Conservation (phyloP, 2,113 vertebrate genomes). For the Trichomycterus rosablanca region DNA sequence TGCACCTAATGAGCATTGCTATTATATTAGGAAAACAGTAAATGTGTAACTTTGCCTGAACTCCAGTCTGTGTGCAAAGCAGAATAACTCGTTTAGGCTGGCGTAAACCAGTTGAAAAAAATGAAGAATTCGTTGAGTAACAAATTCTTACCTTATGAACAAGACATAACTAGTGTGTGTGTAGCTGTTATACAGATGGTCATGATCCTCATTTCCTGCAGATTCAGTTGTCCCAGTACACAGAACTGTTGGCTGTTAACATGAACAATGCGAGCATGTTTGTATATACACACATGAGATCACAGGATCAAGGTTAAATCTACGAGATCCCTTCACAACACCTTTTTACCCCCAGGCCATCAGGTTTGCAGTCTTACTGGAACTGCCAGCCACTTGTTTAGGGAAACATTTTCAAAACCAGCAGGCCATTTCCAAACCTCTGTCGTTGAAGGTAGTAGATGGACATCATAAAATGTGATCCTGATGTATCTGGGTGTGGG, state of each 20-base stretch:
- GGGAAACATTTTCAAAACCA: slow-evolving; percentile 32
- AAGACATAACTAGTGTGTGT: too few relatives aligned
- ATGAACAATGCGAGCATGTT: slow-evolving; percentile 17
- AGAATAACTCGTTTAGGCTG: not conserved
- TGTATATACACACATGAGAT: slow-evolving; percentile 25
- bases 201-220: too few relatives aligned
- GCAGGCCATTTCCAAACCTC: slow-evolving; percentile 43
- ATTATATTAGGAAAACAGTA: too few relatives aligned
- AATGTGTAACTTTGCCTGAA: not conserved
- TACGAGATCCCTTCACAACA: slow-evolving; percentile 45
- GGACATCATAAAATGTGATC: slow-evolving; percentile 46
- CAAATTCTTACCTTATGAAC: slow-evolving; percentile 8
- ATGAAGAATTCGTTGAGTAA: not conserved
- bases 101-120: not conserved
- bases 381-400: slow-evolving; percentile 26
- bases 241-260: slow-evolving; percentile 16
- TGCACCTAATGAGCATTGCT: not conserved
- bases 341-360: slow-evolving; percentile 38
- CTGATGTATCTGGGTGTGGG: slow-evolving; percentile 60
- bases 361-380: slow-evolving; percentile 3
- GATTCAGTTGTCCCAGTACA: slow-evolving; percentile 7
- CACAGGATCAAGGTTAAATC: slow-evolving; percentile 37
- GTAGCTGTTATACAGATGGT: too few relatives aligned
- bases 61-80: too few relatives aligned
- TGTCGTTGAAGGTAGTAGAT: slow-evolving; percentile 47